Evolutionary conservation across 2,113 vertebrate species (phyloP).

Genomic region (Cyanoderma ruficeps): DNA sequence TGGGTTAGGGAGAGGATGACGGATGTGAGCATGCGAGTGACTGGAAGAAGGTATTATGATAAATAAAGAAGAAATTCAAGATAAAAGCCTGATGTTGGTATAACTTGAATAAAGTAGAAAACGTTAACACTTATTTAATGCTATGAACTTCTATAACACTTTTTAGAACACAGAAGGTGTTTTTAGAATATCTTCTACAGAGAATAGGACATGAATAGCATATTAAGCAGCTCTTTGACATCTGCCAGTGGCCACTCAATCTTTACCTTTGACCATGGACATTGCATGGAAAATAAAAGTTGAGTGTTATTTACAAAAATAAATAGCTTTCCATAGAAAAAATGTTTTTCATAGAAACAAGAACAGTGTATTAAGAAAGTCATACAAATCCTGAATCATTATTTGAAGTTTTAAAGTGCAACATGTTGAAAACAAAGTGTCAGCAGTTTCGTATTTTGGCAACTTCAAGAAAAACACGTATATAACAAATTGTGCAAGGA

Average conservation of each 20-base stretch:
- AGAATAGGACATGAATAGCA: not conserved
- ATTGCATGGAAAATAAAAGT: not conserved
- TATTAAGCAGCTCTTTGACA: not conserved
- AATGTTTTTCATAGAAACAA: not conserved
- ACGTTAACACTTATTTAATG: not conserved
- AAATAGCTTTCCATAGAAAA: not conserved
- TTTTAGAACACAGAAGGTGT: not conserved
- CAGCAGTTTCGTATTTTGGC: not conserved
- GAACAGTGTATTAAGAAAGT: not conserved
- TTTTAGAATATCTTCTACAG: not conserved
- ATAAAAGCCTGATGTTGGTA: not conserved
- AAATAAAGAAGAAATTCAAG: not conserved
- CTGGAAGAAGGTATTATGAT: not conserved
- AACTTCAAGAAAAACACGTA: not conserved
- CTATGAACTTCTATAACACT: not conserved
- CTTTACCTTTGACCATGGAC: not conserved
- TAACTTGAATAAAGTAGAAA: not conserved
- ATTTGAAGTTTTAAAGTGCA: not conserved
- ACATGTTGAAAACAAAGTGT: not conserved
- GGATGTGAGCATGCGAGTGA: not conserved
- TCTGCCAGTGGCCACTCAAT: not conserved
- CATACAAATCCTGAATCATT: not conserved
- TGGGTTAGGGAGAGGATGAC: not conserved
- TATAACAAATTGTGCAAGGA: not conserved
- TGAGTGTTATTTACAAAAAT: not conserved